Conservation (phyloP, 1,140 invertebrate genomes). For the Saccostrea echinata region DNA sequence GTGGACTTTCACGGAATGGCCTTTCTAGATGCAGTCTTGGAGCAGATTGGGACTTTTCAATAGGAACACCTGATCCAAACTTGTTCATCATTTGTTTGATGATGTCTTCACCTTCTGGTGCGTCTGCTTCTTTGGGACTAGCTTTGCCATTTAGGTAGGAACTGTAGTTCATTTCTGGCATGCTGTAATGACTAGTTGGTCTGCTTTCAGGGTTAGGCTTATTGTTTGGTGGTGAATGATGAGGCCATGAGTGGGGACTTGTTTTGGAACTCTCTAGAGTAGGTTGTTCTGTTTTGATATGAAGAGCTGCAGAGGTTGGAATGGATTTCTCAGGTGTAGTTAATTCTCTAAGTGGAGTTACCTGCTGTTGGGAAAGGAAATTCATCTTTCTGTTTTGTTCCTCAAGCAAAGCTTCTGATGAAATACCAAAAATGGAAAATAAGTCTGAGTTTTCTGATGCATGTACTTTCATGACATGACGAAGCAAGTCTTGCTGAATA, state of each 20-base stretch:
- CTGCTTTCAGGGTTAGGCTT: constrained; percentile 25
- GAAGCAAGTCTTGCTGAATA: constrained; percentile 74
- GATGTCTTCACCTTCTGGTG: constrained; percentile 50
- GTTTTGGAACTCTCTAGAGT: constrained; percentile 38
- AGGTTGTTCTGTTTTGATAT: constrained; percentile 60
- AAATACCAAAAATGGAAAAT: constrained; percentile 74
- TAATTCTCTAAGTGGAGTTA: constrained; percentile 44
- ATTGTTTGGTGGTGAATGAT: constrained; percentile 41
- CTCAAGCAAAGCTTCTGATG: constrained; percentile 71
- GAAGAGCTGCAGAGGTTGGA: constrained; percentile 20
- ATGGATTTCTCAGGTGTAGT: constrained; percentile 42
- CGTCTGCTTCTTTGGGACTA: constrained; percentile 46
- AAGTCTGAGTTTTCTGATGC: constrained; percentile 78
- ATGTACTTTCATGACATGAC: constrained; percentile 80
- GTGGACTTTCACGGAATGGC: constrained; percentile 63
- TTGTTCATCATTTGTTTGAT: constrained; percentile 65
- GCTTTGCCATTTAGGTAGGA: constrained; percentile 43
- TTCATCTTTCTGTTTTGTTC: constrained; percentile 62
- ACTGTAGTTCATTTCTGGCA: constrained; percentile 54
- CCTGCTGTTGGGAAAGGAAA: constrained; percentile 35
- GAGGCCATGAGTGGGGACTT: constrained; percentile 61
- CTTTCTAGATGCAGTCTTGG: not conserved
- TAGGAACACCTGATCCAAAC: constrained; percentile 56
- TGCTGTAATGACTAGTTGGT: constrained; percentile 43
- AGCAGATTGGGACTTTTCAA: not conserved